Base-by-base conservation (phyloP, 2,797 vertebrate species). In the Crenichthys baileyi region DNA sequence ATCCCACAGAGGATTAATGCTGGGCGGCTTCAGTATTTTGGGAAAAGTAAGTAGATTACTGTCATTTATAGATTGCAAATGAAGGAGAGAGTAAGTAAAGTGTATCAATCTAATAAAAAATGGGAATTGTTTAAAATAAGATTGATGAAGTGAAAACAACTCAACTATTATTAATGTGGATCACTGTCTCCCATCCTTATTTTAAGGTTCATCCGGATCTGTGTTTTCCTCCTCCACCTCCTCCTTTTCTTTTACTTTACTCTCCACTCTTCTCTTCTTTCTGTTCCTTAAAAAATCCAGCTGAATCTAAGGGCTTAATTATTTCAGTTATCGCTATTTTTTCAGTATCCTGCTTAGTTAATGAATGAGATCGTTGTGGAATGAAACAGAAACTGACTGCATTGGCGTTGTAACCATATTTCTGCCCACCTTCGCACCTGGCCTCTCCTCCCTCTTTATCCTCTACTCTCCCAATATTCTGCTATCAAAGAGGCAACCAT, bases 41-140 rank as follows among this genome's bases (percentile, higher is more conserved):
- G 79, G 73, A 39, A 72, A 73, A 89, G 79, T 75, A 78, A 72
- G 65, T 70, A 83, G 92, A 93, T 94, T 93, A 90, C 70, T 83
- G 78, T 82, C 79, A 84, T 93, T 90, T 90, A 83, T 80, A 83
- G 65, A 92, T 83, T 83, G 83, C 71, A 81, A 75, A 75, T 86
- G 55, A 85, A 81, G 46, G 63, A 12, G 53, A 41, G 56, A 78
- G 68, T 78, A 39, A 67, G 51, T 18, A 29, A 80, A 83, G 79
- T 75, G 67, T 70, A 39, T 79, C 70, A 70, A 87, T 83, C 77
- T 79, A 53, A 79, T n/a, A n/a, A 39, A 79, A 79, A 70, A 84
- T 0, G 4, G 50, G 44, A 26, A 46, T 46, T n/a, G 24, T 3
- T 46, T 24, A 22, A 61, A 73, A 53, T 78, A 71, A 70, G 50